A percentile compares a stretch with the other conserved stretches of the same genome.
These are phyloP conservation scores for Yponomeuta cagnagella DNA, from an alignment of 2,888 invertebrate genomes.

Conservation along the genomic window DNA sequence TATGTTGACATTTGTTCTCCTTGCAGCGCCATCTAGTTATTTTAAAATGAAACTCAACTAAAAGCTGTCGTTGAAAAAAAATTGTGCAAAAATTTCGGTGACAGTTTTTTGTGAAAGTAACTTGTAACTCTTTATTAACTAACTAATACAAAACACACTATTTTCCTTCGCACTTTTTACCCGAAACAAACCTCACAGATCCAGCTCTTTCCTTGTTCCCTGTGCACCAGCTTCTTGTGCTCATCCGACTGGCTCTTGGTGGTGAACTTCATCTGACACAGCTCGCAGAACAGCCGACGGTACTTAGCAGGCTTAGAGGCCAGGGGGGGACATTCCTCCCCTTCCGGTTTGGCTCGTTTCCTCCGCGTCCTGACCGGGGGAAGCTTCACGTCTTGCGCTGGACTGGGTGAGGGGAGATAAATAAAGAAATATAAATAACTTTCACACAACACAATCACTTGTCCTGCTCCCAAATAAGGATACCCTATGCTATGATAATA, in stretches of 20 bases:
- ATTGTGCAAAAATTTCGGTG: no score
- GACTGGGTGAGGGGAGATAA: not conserved
- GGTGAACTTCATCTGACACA: conserved; percentile 35
- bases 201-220: conserved; percentile 24
- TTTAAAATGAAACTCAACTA: no score
- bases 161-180: not conserved
- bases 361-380: not conserved
- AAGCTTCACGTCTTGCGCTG: not conserved
- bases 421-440: not conserved
- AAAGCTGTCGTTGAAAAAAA: no score
- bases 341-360: not conserved
- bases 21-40: no score
- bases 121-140: no score
- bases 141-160: not conserved
- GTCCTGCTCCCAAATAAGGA: no score
- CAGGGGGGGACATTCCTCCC: not conserved
- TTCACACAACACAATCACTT: no score
- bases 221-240: conserved; percentile 34
- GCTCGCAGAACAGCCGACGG: conserved; percentile 15
- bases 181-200: conserved; percentile 38
- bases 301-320: not conserved
- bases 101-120: no score
- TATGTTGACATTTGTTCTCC: no score
- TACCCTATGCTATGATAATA: no score
- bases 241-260: conserved; percentile 30